Conservation (phyloP, 1,140 invertebrate genomes). For the Macrosteles quadrilineatus region DNA sequence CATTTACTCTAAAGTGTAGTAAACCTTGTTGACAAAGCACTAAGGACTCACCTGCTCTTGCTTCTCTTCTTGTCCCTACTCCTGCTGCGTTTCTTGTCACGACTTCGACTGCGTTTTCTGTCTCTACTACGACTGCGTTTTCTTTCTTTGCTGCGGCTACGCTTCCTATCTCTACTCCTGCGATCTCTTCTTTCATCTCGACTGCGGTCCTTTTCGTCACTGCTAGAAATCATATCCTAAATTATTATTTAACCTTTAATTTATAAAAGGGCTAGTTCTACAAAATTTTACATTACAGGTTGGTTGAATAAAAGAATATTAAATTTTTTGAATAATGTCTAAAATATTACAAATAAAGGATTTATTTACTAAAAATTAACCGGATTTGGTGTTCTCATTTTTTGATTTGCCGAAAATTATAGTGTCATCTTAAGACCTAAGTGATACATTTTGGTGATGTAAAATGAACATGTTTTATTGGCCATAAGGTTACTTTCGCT, state of each 20-base stretch:
- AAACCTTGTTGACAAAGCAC: no score
- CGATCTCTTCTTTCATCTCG: constrained; percentile 36
- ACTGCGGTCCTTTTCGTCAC: constrained; percentile 47
- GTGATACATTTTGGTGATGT: no score
- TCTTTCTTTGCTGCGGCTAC: constrained; percentile 23
- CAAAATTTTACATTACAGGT: not conserved
- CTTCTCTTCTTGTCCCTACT: constrained; percentile 35
- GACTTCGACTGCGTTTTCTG: constrained; percentile 31
- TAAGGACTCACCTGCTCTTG: constrained; percentile 39
- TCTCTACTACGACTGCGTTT: constrained; percentile 38
- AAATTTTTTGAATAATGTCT: not conserved
- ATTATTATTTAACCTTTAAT: not conserved
- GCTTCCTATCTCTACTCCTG: constrained; percentile 52
- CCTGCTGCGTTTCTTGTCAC: constrained; percentile 33
- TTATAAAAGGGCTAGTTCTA: not conserved
- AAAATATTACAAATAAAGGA: not conserved
- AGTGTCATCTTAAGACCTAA: no score
- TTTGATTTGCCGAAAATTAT: no score
- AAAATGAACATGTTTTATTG: no score
- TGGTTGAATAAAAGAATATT: not conserved
- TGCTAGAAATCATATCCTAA: constrained; percentile 25
- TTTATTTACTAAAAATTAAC: no score
- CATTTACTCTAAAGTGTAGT: no score
- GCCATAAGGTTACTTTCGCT: not conserved
- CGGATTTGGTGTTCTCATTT: no score